A percentile compares a stretch with the other conserved stretches of the same genome.
Conservation (phyloP, 2,888 invertebrate genomes). For the Sphinx pinastri region DNA sequence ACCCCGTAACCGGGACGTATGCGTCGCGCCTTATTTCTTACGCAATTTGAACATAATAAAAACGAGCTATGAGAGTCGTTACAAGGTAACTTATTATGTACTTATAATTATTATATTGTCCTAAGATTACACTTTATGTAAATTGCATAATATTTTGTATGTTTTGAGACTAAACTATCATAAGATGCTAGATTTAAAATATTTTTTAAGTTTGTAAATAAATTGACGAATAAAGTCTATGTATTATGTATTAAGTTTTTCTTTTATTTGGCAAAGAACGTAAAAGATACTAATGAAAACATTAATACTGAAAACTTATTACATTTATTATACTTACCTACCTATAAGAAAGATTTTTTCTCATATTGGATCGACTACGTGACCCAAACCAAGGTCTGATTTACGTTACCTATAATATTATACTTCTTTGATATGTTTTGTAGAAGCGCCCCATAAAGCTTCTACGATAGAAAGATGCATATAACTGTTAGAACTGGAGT, state of each 20-base stretch:
- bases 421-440: too few relatives aligned
- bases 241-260: conserved; percentile 11
- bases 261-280: neutral
- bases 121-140: conserved; percentile 27
- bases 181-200: conserved; percentile 36
- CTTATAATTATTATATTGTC: conserved; percentile 23
- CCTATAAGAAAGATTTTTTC: too few relatives aligned
- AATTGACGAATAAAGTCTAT: conserved; percentile 33
- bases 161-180: conserved; percentile 24
- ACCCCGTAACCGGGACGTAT: too few relatives aligned
- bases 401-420: too few relatives aligned
- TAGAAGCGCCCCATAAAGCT: too few relatives aligned
- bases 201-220: conserved; percentile 54
- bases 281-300: too few relatives aligned
- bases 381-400: too few relatives aligned
- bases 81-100: conserved; percentile 21
- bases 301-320: too few relatives aligned
- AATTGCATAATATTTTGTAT: conserved; percentile 44
- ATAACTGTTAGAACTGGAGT: too few relatives aligned
- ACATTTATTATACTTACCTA: too few relatives aligned
- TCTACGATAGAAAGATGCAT: too few relatives aligned
- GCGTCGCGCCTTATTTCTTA: neutral
- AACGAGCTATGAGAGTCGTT: neutral
- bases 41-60: neutral
- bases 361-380: too few relatives aligned